Evolutionary conservation across 1,140 invertebrate genomes (phyloP), one percentile per base, ranked within the genome.

Genomic region (Drusus annulatus): DNA sequence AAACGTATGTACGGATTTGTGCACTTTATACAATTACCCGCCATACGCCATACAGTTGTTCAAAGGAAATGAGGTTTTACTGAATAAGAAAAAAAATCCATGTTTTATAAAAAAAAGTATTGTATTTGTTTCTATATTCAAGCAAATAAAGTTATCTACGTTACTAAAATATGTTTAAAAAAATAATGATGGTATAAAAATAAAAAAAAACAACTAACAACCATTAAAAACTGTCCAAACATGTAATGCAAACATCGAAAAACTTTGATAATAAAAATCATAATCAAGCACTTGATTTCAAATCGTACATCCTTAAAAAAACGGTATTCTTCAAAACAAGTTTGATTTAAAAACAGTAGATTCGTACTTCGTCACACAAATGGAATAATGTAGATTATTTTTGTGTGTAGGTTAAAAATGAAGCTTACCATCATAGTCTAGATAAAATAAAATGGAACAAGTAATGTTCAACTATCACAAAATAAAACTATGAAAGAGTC

Each of bases 391-490:
- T 36, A 7, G 15, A 63, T 31, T 25, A 63, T 21, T 45, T 25
- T 21, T 65, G n/a, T n/a, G n/a, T 31, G 36, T 31, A 60, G 2
- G 10, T 60, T 23, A 21, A 45, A 45, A 45, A 45, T 45, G 36
- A 60, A 60, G 56, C 56, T 60, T 60, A 60, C 56, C 56, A 17
- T 58, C 31, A n/a, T n/a, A 28, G 25, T 28, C 36, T 45, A 60
- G 23, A 68, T 45, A 71, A 21, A 45, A 71, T 6, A 71, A n/a
- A 28, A 65, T 28, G 62, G 36, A 31, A 65, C 17, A 75, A 75
- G 23, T 45, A 54, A 76, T 78, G 23, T 76, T 71, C 58, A 80
- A 80, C 69, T 83, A 83, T 83, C 81, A 83, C 81, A 83, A 83
- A 83, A 80, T 52, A 60, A 74, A 78, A 75, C 36, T 75, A 69